A percentile compares a stretch with the other conserved stretches of the same genome.
Evolutionary conservation across 1,140 invertebrate genomes (phyloP).

Genomic region (Tenebrio molitor): DNA sequence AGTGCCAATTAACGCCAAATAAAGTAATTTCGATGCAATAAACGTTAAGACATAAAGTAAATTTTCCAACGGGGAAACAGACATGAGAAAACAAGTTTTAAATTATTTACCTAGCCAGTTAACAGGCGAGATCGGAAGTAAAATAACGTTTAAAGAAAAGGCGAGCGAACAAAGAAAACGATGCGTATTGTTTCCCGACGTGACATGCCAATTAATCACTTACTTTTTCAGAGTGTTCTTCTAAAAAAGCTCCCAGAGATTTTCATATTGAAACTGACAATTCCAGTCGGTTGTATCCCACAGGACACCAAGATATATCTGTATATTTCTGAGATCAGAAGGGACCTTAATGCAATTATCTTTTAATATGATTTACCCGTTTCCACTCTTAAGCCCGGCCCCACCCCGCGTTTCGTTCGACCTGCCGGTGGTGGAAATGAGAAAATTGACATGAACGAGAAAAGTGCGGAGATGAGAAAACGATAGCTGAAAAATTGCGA

Average conservation of each 20-base stretch:
- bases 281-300: slow-evolving; percentile 48
- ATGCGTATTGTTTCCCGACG: slow-evolving; percentile 45
- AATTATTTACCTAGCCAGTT: slow-evolving; percentile 44
- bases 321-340: slow-evolving; percentile 49
- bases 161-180: slow-evolving; percentile 37
- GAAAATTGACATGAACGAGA: slow-evolving; percentile 50
- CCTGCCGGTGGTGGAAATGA: slow-evolving; percentile 38
- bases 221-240: slow-evolving; percentile 17
- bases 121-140: slow-evolving; percentile 16
- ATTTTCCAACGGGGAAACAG: background rate
- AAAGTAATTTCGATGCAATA: slow-evolving; percentile 36
- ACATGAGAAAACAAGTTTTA: slow-evolving; percentile 9
- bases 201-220: slow-evolving; percentile 48
- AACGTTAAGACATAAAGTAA: background rate
- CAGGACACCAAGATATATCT: slow-evolving; percentile 47
- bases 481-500: slow-evolving; percentile 50
- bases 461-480: slow-evolving; percentile 42
- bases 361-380: slow-evolving; percentile 52
- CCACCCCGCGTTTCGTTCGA: background rate
- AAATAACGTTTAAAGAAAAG: slow-evolving; percentile 47
- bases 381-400: slow-evolving; percentile 32
- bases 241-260: slow-evolving; percentile 40
- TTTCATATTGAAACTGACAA: slow-evolving; percentile 50
- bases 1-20: slow-evolving; percentile 28
- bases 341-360: slow-evolving; percentile 52